phyloP scores from a whole-genome alignment of 1,140 invertebrate genomes.

The Pinna nobilis region DNA sequence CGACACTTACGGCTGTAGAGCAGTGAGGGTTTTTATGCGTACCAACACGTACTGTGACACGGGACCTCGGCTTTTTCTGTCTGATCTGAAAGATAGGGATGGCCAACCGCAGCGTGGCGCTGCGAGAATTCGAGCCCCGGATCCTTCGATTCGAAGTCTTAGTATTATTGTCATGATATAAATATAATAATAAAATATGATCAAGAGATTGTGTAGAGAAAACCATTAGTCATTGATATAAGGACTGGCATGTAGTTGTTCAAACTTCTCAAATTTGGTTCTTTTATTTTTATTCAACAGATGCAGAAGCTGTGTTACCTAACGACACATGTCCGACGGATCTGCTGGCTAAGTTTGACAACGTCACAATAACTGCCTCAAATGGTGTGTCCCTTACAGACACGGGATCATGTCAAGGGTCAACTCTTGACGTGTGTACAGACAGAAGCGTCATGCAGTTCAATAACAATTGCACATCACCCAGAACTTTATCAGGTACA shows the following conservation, averaged over 20 bases:
- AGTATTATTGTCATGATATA: too few relatives aligned
- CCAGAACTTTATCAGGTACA: not conserved
- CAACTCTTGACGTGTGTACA: not conserved
- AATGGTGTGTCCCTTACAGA: not conserved
- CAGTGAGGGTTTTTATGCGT: too few relatives aligned
- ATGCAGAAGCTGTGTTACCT: not conserved
- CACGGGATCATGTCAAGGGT: not conserved
- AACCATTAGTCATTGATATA: too few relatives aligned
- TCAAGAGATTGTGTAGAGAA: too few relatives aligned
- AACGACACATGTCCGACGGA: not conserved
- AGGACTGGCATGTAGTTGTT: not conserved
- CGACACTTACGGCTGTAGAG: too few relatives aligned
- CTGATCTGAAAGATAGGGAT: too few relatives aligned
- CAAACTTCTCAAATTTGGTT: not conserved
- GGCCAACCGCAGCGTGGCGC: too few relatives aligned
- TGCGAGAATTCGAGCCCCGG: too few relatives aligned
- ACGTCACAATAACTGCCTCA: not conserved
- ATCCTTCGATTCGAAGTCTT: too few relatives aligned
- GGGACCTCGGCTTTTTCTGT: too few relatives aligned
- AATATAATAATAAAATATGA: too few relatives aligned
- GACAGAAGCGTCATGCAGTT: not conserved
- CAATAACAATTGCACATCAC: not conserved
- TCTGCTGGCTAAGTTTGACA: not conserved
- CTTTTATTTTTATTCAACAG: not conserved
- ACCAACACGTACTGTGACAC: too few relatives aligned